Percentiles rank a stretch among this genome's conserved stretches.
Conservation (phyloP, 92 coral and sea anemone genomes). For the Pocillopora grandis region DNA sequence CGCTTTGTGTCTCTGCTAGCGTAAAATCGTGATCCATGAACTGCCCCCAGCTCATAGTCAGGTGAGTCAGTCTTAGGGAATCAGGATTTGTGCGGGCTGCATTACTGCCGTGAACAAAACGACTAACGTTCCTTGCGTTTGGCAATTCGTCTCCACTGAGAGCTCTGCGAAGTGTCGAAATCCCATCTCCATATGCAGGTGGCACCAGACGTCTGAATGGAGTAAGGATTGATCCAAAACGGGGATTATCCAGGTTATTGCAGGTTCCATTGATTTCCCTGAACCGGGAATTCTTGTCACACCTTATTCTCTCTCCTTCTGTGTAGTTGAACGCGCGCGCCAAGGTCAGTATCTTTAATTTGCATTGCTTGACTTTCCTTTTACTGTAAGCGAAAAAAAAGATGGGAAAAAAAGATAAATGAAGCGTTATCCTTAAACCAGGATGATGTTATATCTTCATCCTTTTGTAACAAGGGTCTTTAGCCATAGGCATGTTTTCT, state of each 20-base stretch:
- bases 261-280: slow-evolving; percentile 69
- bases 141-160: slow-evolving; percentile 31
- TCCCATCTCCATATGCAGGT: slow-evolving; percentile 61
- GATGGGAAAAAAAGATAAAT: background rate
- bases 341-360: background rate
- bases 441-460: too few species aligned
- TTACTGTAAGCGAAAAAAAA: background rate
- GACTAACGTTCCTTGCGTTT: slow-evolving; percentile 47
- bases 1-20: slow-evolving; percentile 36
- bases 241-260: slow-evolving; percentile 58
- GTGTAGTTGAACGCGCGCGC: background rate
- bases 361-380: background rate
- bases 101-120: slow-evolving; percentile 23
- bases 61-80: slow-evolving; percentile 37
- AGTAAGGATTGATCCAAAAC: slow-evolving; percentile 52
- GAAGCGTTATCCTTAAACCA: too few species aligned
- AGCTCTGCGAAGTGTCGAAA: slow-evolving; percentile 47
- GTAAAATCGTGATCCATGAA: slow-evolving; percentile 76
- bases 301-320: background rate
- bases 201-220: slow-evolving; percentile 43
- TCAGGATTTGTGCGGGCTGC: slow-evolving; percentile 24
- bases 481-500: too few species aligned
- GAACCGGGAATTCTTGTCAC: slow-evolving; percentile 29
- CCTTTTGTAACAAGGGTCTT: too few species aligned
- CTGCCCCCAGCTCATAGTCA: slow-evolving; percentile 79